These are phyloP conservation scores for Euschistus heros DNA, from an alignment of 1,140 invertebrate species.

Conservation along the genomic window DNA sequence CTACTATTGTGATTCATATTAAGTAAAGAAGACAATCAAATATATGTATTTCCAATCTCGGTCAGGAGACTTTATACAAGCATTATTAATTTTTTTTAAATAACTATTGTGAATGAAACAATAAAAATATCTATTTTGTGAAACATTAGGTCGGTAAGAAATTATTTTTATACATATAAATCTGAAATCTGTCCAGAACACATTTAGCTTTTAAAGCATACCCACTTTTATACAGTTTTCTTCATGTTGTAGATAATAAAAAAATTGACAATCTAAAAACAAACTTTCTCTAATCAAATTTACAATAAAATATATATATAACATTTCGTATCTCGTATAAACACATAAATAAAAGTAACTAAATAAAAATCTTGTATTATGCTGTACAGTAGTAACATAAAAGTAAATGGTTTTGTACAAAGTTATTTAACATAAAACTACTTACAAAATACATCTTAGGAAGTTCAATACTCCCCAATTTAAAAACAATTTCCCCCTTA, in stretches of 20 bases:
- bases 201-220: constrained; percentile 22
- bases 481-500: constrained; percentile 7
- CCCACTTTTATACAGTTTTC: background rate
- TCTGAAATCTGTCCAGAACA: constrained; percentile 13
- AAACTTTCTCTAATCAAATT: constrained; percentile 22
- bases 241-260: constrained; percentile 1
- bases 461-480: constrained; percentile 9
- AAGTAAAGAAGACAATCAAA: constrained; percentile 11
- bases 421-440: constrained; percentile 17
- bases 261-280: constrained; percentile 15
- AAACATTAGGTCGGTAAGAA: background rate
- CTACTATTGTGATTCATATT: constrained; percentile 7
- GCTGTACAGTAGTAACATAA: constrained; percentile 21
- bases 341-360: constrained; percentile 27
- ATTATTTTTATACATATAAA: constrained; percentile 6
- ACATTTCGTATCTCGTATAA: constrained; percentile 26
- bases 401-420: constrained; percentile 27
- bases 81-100: background rate
- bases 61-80: background rate
- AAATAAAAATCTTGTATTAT: constrained; percentile 27
- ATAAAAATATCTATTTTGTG: background rate
- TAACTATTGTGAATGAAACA: background rate
- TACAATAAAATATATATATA: constrained; percentile 27
- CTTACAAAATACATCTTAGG: constrained; percentile 8
- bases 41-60: constrained; percentile 6